phyloP scores from a whole-genome alignment of 1,140 invertebrate genomes.

The Nylanderia fulva region DNA sequence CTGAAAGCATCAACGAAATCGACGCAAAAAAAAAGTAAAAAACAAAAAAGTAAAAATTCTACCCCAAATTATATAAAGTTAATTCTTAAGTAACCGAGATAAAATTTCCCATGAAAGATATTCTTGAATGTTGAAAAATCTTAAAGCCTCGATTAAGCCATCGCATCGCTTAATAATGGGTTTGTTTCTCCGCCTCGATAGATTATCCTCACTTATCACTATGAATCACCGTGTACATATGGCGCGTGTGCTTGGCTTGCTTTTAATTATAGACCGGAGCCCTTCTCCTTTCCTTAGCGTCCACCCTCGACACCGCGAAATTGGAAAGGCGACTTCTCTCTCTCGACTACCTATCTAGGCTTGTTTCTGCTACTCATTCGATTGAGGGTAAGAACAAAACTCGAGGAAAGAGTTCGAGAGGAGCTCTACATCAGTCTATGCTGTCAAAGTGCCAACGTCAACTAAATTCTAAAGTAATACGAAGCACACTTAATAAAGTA shows the following conservation, averaged over 20 bases:
- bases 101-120: neutral
- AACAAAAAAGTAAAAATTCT: neutral
- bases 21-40: neutral
- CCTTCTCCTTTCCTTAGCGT: conserved; percentile 71
- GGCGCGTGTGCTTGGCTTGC: conserved; percentile 46
- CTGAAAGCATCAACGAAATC: neutral
- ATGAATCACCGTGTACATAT: conserved; percentile 8
- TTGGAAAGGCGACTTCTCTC: conserved; percentile 69
- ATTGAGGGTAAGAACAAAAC: conserved; percentile 40
- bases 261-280: conserved; percentile 79
- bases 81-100: no score
- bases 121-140: neutral
- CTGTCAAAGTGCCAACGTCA: neutral
- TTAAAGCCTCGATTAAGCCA: neutral
- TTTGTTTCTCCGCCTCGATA: neutral
- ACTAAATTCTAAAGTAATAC: conserved; percentile 24
- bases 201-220: conserved; percentile 43
- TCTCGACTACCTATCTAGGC: conserved; percentile 20
- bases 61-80: neutral
- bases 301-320: conserved; percentile 74
- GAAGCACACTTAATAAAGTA: conserved; percentile 11
- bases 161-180: neutral
- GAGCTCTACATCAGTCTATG: conserved; percentile 1
- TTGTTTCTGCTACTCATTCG: conserved; percentile 46
- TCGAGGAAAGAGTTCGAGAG: neutral